Evolutionary conservation across 1,140 invertebrate species (phyloP).

Genomic region (Pissodes strobi): DNA sequence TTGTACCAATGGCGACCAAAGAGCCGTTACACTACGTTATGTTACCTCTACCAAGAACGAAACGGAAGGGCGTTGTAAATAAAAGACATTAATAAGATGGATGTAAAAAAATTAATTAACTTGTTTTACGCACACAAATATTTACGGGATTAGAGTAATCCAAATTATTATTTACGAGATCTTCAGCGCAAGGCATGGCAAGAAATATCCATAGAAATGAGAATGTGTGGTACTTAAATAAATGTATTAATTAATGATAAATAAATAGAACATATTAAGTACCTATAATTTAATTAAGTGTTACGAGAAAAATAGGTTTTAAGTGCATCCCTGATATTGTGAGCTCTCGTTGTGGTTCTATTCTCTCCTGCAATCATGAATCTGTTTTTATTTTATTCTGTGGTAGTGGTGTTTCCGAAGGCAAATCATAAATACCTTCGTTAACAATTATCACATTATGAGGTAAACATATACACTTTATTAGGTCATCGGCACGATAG

Average conservation of each 20-base stretch:
- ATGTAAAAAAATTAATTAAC: too few relatives aligned
- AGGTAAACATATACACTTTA: too few relatives aligned
- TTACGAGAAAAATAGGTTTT: slow-evolving; percentile 23
- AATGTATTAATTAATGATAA: slow-evolving; percentile 9
- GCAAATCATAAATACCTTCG: slow-evolving; percentile 5
- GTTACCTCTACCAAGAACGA: too few relatives aligned
- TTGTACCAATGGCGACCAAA: too few relatives aligned
- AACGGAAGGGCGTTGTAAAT: slow-evolving; percentile 3
- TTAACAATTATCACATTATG: not conserved
- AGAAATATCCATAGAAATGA: slow-evolving; percentile 3
- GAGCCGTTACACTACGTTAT: too few relatives aligned
- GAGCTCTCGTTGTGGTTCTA: too few relatives aligned
- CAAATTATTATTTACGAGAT: slow-evolving; percentile 16
- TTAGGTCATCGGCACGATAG: too few relatives aligned
- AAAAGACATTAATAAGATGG: slow-evolving; percentile 11
- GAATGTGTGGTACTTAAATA: not conserved
- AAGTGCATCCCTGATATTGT: too few relatives aligned
- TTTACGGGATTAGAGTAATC: slow-evolving; percentile 16
- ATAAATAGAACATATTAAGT: not conserved
- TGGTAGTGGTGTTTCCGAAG: not conserved
- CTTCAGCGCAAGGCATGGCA: slow-evolving; percentile 20
- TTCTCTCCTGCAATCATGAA: too few relatives aligned
- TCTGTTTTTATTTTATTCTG: not conserved
- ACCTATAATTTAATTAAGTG: not conserved
- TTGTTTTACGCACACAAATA: too few relatives aligned